A percentile compares a stretch with the other conserved stretches of the same genome.
Evolutionary conservation across 1,140 invertebrate genomes (phyloP).

Genomic region (Aricia agestis): DNA sequence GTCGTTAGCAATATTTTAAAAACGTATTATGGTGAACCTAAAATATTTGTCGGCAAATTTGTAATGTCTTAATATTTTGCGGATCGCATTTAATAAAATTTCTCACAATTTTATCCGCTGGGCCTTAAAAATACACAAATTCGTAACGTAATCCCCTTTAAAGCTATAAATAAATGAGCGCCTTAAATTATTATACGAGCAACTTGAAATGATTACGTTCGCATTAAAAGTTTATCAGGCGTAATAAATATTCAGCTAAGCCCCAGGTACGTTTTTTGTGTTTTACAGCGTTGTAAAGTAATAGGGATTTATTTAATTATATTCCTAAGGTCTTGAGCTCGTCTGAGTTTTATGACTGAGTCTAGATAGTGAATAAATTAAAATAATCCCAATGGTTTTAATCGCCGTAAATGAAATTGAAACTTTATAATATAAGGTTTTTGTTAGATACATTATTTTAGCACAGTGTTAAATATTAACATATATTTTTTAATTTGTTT

Average conservation of each 20-base stretch:
- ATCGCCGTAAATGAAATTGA: too few species aligned
- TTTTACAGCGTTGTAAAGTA: not conserved
- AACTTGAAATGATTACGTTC: constrained; percentile 5
- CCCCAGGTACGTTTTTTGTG: not conserved
- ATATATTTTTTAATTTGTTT: too few species aligned
- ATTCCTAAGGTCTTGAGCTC: constrained; percentile 8
- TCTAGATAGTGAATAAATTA: not conserved
- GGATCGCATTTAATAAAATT: not conserved
- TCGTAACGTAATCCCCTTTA: not conserved
- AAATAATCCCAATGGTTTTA: too few species aligned
- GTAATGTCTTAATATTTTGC: too few species aligned
- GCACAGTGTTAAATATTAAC: too few species aligned
- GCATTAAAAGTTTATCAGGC: constrained; percentile 10
- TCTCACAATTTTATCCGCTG: not conserved
- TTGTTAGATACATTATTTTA: too few species aligned
- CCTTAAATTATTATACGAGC: constrained; percentile 7
- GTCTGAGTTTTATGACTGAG: not conserved
- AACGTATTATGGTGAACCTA: too few species aligned
- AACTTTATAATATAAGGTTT: too few species aligned
- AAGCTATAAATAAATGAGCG: not conserved
- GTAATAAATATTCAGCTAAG: constrained; percentile 5
- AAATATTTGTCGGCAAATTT: too few species aligned
- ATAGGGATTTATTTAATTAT: not conserved
- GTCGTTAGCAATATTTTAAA: too few species aligned
- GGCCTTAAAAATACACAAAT: not conserved